Conservation (phyloP, 1,140 invertebrate species). For the Physella acuta region DNA sequence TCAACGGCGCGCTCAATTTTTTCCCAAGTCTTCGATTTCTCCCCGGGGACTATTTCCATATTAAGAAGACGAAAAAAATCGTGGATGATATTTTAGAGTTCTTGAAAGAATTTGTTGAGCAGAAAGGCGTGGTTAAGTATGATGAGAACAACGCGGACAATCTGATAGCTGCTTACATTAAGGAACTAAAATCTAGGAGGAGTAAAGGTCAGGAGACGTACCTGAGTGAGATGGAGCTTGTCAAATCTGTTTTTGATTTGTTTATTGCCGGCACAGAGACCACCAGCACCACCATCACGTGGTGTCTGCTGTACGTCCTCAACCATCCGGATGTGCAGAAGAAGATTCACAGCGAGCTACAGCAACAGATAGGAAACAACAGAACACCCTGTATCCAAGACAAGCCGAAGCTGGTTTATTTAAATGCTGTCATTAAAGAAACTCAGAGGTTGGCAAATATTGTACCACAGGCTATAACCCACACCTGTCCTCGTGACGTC, state of each 20-base stretch:
- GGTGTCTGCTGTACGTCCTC: conserved; percentile 83
- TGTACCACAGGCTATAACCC: conserved; percentile 50
- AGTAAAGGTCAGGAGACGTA: conserved; percentile 4
- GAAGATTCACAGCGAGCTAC: conserved; percentile 83
- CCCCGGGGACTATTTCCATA: conserved; percentile 30
- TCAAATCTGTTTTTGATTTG: conserved; percentile 20
- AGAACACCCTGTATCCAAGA: conserved; percentile 29
- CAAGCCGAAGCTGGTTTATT: conserved; percentile 30
- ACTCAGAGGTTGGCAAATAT: conserved; percentile 28
- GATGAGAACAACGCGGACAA: conserved; percentile 23
- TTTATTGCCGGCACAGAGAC: conserved; percentile 85
- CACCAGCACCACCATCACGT: conserved; percentile 77
- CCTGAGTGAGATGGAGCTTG: conserved; percentile 22
- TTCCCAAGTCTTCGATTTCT: conserved; percentile 30
- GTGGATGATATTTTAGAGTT: conserved; percentile 17
- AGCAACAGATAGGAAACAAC: conserved; percentile 52
- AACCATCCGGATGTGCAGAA: conserved; percentile 72
- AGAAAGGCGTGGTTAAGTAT: background rate
- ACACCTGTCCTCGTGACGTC: conserved; percentile 38
- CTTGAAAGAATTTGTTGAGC: conserved; percentile 1
- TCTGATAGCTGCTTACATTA: conserved; percentile 37
- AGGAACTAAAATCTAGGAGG: conserved; percentile 14
- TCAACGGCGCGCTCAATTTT: conserved; percentile 17
- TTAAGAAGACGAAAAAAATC: conserved; percentile 25
- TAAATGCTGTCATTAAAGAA: conserved; percentile 38